Base-by-base conservation (phyloP, 2,797 vertebrate species). In the Hirundo rustica region DNA sequence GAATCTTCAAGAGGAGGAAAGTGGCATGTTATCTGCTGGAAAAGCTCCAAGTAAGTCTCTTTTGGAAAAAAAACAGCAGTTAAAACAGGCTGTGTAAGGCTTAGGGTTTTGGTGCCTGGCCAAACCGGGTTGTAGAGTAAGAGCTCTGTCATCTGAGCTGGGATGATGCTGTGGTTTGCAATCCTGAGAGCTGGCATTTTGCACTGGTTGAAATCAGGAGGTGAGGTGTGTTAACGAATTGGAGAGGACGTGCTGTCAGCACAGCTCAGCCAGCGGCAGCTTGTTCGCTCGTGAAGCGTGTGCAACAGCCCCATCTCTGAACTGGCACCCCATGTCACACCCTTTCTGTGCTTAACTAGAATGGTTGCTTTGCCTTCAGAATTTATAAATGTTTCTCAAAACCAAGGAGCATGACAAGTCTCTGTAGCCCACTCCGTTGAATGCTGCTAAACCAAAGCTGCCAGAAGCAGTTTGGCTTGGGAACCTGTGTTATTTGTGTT, bases 1-100 rank as follows among this genome's bases (percentile, higher is more conserved):
- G 99, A 99, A 99, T 96, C 98, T 99, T 40, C 98, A 99, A 88
- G 99, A 99, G 83, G 98, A 98, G 6, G 98, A 97, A 38, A 60
- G 94, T 2, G 77, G 96, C 22, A 95, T 96, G 0, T 85, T 92
- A 51, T 57, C 98, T 61, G 86, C 97, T 10, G 98, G 97, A 81
- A 98, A 98, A 97, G 97, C 97, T 64, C 96, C 98, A 72, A 99
- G 99, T 98, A 98, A 97, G 97, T 95, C 15, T 71, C 53, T 68
- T 50, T 53, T 21, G 29, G 68, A 48, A 89, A 66, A n/a, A 15
- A 48, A 76, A 16, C 22, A 42, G 36, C 40, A 27, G 42, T 25
- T 60, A 51, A 55, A 80, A 47, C 21, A 17, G 66, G 36, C 36
- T 51, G 21, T 61, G 1, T n/a, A 26, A 85, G 48, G 42, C 47